phyloP scores from a whole-genome alignment of 2,797 vertebrate genomes.

The Onychomys arenicola region DNA sequence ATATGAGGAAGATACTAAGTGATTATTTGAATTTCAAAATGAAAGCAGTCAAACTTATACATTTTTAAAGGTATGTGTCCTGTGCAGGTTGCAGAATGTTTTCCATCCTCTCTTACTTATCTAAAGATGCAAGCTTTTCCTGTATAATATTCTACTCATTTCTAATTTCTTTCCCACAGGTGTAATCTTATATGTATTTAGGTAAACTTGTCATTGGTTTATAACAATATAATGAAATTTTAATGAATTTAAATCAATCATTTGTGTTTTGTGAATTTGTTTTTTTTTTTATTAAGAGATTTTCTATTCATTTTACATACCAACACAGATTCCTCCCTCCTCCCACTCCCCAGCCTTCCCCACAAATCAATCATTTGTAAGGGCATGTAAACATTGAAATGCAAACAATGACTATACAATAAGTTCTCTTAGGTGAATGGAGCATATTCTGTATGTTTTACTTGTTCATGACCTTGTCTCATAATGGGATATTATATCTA shows the following conservation, averaged over 20 bases:
- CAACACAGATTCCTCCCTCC: too few relatives aligned
- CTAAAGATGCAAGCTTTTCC: neutral
- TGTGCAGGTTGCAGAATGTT: neutral
- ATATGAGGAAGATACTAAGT: neutral
- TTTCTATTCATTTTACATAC: too few relatives aligned
- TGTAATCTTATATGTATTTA: neutral
- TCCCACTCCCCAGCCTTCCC: too few relatives aligned
- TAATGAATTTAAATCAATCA: neutral
- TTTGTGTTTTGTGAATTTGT: too few relatives aligned
- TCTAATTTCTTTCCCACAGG: neutral
- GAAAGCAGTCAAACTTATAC: neutral
- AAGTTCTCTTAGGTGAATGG: too few relatives aligned
- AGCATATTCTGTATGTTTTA: too few relatives aligned
- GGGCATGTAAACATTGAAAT: too few relatives aligned
- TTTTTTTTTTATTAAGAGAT: too few relatives aligned
- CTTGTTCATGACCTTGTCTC: too few relatives aligned
- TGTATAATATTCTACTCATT: neutral
- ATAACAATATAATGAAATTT: neutral
- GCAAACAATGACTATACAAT: too few relatives aligned
- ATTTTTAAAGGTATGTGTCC: neutral
- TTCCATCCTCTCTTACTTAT: neutral
- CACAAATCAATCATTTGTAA: too few relatives aligned
- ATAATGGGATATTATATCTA: too few relatives aligned
- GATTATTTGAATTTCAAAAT: neutral
- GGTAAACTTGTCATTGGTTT: neutral